Percentiles rank a stretch among this genome's conserved stretches.
These are phyloP conservation scores for Polylopha cassiicola DNA, from an alignment of 2,888 invertebrate species.

Conservation along the genomic window DNA sequence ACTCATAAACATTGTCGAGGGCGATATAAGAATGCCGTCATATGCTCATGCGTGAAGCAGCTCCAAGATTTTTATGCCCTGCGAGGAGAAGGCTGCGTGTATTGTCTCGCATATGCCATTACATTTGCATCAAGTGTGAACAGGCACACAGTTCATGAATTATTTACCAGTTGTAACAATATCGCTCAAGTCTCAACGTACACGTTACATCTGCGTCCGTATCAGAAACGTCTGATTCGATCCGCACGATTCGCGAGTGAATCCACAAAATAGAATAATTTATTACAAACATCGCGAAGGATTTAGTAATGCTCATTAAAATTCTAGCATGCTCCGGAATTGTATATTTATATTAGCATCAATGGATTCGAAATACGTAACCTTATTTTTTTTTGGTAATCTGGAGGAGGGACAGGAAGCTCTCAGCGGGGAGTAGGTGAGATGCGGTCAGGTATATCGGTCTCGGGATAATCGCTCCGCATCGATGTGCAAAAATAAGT, in stretches of 20 bases:
- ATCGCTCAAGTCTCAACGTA: neutral
- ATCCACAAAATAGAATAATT: constrained; percentile 29
- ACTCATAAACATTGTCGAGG: constrained; percentile 4
- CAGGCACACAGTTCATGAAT: constrained; percentile 16
- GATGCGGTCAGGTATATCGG: constrained; percentile 10
- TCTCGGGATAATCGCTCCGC: constrained; percentile 34
- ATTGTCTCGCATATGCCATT: constrained; percentile 11
- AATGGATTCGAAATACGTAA: too few relatives aligned
- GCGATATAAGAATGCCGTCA: constrained; percentile 6
- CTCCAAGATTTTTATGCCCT: constrained; percentile 2
- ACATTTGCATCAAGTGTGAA: constrained; percentile 18
- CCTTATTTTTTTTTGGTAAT: too few relatives aligned
- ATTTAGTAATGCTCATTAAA: constrained; percentile 23
- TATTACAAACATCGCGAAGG: constrained; percentile 24
- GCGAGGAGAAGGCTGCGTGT: neutral
- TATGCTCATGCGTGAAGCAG: too few relatives aligned
- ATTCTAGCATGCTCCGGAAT: constrained; percentile 9
- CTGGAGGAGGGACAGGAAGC: too few relatives aligned
- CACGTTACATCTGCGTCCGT: too few relatives aligned
- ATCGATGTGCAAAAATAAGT: constrained; percentile 56
- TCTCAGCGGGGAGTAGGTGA: too few relatives aligned
- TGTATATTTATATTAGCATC: constrained; percentile 4
- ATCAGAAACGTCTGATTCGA: constrained; percentile 11
- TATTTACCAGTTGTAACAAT: constrained; percentile 16
- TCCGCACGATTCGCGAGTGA: constrained; percentile 24